phyloP scores from a whole-genome alignment of 2,797 vertebrate species.

The Schizothorax lantsangensis region DNA sequence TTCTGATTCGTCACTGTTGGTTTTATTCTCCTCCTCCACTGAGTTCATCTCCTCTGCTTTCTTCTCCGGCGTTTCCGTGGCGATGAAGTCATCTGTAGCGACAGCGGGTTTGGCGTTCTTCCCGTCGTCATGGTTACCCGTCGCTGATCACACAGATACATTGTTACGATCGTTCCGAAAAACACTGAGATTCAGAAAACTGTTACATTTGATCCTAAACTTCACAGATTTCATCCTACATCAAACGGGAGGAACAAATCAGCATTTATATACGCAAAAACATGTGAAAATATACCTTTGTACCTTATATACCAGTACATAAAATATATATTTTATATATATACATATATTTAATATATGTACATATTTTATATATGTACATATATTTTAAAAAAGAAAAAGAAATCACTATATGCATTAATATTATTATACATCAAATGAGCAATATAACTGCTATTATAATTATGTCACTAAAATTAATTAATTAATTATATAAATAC shows the following conservation, averaged over 20 bases:
- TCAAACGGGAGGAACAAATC: background rate
- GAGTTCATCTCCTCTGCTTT: constrained; percentile 89
- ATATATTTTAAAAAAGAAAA: too few relatives aligned
- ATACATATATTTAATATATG: too few relatives aligned
- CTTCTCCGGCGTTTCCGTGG: constrained; percentile 92
- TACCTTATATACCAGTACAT: background rate
- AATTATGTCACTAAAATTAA: background rate
- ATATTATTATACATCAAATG: background rate
- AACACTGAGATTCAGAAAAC: background rate
- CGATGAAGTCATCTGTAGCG: constrained; percentile 91
- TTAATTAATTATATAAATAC: background rate
- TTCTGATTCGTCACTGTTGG: constrained; percentile 75
- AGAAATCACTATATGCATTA: background rate
- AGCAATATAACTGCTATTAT: background rate
- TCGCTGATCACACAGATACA: constrained; percentile 84
- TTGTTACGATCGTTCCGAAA: constrained; percentile 17
- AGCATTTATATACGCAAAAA: background rate
- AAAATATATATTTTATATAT: too few relatives aligned
- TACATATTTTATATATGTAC: too few relatives aligned
- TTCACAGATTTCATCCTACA: background rate
- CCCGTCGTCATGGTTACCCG: constrained; percentile 93
- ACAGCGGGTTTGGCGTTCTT: constrained; percentile 86
- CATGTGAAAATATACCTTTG: too few relatives aligned
- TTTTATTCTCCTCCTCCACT: constrained; percentile 81
- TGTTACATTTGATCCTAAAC: background rate